These are phyloP conservation scores for Platorchestia sp. DNA, from an alignment of 1,140 invertebrate genomes.

Conservation along the genomic window DNA sequence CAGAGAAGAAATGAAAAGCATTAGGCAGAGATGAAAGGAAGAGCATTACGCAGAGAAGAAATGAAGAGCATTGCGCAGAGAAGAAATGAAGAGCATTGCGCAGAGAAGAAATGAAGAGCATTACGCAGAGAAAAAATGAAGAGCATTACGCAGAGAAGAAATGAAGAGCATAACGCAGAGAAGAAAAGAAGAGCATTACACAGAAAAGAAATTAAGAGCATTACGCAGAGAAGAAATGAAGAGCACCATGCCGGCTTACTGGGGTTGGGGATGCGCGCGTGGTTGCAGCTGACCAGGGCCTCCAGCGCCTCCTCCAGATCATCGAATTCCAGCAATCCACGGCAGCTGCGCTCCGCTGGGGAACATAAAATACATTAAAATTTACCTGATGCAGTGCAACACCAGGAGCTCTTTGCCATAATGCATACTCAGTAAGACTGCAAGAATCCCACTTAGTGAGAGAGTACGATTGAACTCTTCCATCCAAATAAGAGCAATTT, in stretches of 20 bases:
- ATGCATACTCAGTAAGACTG: no score
- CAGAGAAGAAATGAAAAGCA: not conserved
- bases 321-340: constrained; percentile 94
- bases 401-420: no score
- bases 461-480: not conserved
- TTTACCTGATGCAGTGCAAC: not conserved
- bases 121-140: no score
- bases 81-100: no score
- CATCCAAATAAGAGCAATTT: not conserved
- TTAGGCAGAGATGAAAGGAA: no score
- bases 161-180: not conserved
- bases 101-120: not conserved
- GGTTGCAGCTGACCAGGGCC: constrained; percentile 95
- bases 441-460: not conserved
- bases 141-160: not conserved
- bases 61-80: no score
- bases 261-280: constrained; percentile 90
- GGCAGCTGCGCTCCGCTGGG: constrained; percentile 79
- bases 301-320: constrained; percentile 91
- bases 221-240: not conserved
- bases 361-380: not conserved
- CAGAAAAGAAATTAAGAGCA: no score
- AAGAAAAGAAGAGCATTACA: no score
- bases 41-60: no score
- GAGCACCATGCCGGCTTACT: constrained; percentile 70